Percentiles rank a stretch among this genome's conserved stretches.
Conservation (phyloP, 2,113 vertebrate genomes). For the Mesocricetus auratus region DNA sequence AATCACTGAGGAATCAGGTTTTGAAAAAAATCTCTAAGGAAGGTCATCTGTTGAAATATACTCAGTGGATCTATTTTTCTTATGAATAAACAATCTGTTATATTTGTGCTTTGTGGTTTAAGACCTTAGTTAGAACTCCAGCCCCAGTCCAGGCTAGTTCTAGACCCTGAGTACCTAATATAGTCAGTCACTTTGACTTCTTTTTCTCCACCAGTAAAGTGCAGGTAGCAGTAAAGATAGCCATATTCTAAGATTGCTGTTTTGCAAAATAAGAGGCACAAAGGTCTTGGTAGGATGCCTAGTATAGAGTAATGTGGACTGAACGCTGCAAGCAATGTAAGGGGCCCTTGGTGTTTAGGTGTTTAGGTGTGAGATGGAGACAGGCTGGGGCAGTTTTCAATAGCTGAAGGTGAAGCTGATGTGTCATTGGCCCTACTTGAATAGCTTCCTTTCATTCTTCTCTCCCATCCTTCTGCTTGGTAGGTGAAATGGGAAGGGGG, state of each 20-base stretch:
- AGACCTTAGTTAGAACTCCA: background rate
- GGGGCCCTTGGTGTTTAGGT: background rate
- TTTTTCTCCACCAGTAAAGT: background rate
- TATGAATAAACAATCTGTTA: slow-evolving; percentile 49
- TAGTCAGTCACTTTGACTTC: background rate
- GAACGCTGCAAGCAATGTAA: background rate
- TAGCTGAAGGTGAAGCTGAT: background rate
- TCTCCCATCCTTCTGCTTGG: background rate
- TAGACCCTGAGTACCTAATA: background rate
- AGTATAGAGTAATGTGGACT: background rate
- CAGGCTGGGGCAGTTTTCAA: background rate
- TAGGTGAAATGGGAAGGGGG: background rate
- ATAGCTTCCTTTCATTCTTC: background rate
- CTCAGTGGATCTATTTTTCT: slow-evolving; percentile 48
- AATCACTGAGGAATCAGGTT: slow-evolving; percentile 60
- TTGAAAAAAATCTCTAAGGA: slow-evolving; percentile 18
- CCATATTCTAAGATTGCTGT: background rate
- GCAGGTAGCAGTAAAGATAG: background rate
- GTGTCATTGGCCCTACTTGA: background rate
- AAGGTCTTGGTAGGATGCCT: slow-evolving; percentile 24
- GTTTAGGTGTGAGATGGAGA: background rate
- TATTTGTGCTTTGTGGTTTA: slow-evolving; percentile 5
- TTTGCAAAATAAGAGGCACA: background rate
- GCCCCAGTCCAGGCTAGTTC: background rate
- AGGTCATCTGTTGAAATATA: background rate